Base-by-base conservation (phyloP, 2,113 vertebrate species). In the Glareola pratincola region DNA sequence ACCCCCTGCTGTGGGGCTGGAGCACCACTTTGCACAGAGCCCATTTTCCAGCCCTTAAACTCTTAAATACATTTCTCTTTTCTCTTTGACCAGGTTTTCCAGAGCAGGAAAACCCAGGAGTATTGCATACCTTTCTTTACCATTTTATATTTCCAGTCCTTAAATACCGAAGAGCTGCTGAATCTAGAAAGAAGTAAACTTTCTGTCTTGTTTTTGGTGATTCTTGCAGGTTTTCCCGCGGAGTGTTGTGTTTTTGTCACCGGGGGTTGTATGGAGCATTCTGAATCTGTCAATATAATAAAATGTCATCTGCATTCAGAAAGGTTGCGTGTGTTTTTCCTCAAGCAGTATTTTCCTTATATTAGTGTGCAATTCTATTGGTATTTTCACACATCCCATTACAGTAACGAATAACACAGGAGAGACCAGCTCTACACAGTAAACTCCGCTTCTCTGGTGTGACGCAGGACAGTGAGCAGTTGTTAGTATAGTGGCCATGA, bases 231-330 rank as follows among this genome's bases (percentile, higher is more conserved):
- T 60, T 64, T 95, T 95, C 71, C 91, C 94, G 45, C 75, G 79
- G 76, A 82, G 19, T 75, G 92, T 64, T 88, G 89, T 92, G 84
- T 4, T 85, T 96, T 92, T 94, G 88, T 85, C 90, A 71, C 72
- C 5, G 29, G 68, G 56, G 82, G 47, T 85, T 94, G 92, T 77
- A 64, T 78, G 95, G 85, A 95, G 84, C 60, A 88, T 91, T 88
- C 97, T 97, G 97, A 95, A 97, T 97, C 96, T 97, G 95, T 94
- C 95, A 97, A 97, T 90, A 97, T 91, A 97, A 97, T 69, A 96
- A 97, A 88, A 96, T 67, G 91, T 94, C 95, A 97, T 89, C 95
- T 82, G 32, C n/a, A 74, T 96, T 93, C 94, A 97, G 94, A 95
- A 95, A 94, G 67, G 47, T 3, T 48, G 22, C n/a, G 34, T 34